Conservation (phyloP, 2,888 invertebrate genomes). For the Thelaira solivaga region DNA sequence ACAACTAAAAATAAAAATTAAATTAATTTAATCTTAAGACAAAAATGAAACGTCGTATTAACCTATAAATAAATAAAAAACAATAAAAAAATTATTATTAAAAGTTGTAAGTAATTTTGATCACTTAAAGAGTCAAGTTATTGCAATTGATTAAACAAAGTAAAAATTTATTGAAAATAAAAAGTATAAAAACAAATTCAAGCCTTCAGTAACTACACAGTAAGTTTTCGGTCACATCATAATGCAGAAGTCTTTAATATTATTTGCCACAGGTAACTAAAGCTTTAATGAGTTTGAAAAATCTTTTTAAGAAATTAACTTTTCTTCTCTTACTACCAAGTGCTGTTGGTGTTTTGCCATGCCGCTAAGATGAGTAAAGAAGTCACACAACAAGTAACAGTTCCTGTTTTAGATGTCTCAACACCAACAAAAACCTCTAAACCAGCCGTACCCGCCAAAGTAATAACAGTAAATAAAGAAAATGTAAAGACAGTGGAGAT, state of each 20-base stretch:
- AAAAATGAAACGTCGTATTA: not conserved
- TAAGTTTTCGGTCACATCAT: conserved; percentile 16
- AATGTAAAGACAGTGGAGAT: not conserved
- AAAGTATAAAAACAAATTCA: conserved; percentile 31
- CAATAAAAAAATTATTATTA: not conserved
- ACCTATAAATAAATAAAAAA: conserved; percentile 19
- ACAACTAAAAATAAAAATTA: not conserved
- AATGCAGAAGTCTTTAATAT: conserved; percentile 47
- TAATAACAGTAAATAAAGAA: conserved; percentile 38
- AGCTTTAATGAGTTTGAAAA: not conserved
- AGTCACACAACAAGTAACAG: conserved; percentile 61
- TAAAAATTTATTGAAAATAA: not conserved
- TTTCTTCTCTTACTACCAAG: conserved; percentile 51
- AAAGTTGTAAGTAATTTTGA: conserved; percentile 2
- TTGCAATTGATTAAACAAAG: not conserved
- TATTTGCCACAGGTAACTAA: conserved; percentile 69
- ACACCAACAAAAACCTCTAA: not conserved
- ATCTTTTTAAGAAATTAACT: not conserved
- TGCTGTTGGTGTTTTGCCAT: conserved; percentile 66
- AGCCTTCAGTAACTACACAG: conserved; percentile 30
- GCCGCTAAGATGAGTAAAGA: conserved; percentile 68
- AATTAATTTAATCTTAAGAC: not conserved
- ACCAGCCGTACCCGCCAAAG: conserved; percentile 1
- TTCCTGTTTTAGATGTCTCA: conserved; percentile 65
- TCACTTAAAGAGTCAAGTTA: not conserved